Evolutionary conservation across 2,888 invertebrate genomes (phyloP).

Genomic region (Pristionchus arcanus): DNA sequence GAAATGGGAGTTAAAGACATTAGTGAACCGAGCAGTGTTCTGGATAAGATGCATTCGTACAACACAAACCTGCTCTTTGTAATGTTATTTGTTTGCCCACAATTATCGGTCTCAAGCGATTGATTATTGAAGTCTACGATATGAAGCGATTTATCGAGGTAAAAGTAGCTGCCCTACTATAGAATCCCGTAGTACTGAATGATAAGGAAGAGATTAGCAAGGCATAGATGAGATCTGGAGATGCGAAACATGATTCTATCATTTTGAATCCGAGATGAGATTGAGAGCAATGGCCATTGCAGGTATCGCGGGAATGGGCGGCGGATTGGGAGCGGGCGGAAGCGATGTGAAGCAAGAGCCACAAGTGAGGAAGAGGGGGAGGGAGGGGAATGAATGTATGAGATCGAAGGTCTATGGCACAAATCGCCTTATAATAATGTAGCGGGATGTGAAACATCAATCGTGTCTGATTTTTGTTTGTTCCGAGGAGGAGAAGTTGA

Average conservation of each 20-base stretch:
- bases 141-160: too few species aligned
- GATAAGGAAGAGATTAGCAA: too few species aligned
- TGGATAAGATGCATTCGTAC: neutral
- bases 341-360: constrained; percentile 43
- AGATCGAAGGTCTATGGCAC: too few species aligned
- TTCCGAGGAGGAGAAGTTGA: too few species aligned
- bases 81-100: neutral
- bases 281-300: neutral
- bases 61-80: neutral
- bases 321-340: constrained; percentile 34
- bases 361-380: neutral
- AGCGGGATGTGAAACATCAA: too few species aligned
- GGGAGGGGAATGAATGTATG: neutral
- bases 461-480: too few species aligned
- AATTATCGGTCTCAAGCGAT: neutral
- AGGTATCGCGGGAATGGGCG: neutral
- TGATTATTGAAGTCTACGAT: too few species aligned
- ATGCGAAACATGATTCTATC: neutral
- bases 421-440: too few species aligned
- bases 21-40: neutral
- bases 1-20: neutral
- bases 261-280: too few species aligned
- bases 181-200: too few species aligned
- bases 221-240: too few species aligned
- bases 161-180: too few species aligned